Conservation (phyloP, 2,888 invertebrate genomes). For the Agelastica alni region DNA sequence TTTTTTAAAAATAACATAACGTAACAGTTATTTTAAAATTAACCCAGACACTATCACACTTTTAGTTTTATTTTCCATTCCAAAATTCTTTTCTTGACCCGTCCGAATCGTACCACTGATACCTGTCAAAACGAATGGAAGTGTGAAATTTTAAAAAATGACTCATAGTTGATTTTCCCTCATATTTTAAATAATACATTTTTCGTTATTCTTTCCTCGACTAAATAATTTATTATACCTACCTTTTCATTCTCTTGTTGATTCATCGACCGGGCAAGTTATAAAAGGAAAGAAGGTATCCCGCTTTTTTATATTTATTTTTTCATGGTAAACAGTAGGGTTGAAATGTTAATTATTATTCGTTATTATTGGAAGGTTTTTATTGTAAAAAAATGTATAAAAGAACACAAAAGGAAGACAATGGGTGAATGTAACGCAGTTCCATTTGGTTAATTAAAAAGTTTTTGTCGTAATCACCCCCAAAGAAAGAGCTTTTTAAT, state of each 20-base stretch:
- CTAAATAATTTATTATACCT: conserved; percentile 4
- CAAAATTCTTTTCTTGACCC: too few relatives aligned
- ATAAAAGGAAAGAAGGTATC: conserved; percentile 1
- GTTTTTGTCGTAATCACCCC: too few relatives aligned
- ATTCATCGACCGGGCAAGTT: background rate
- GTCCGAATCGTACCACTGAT: background rate
- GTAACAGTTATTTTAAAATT: too few relatives aligned
- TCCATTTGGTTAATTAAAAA: too few relatives aligned
- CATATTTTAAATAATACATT: conserved; percentile 1
- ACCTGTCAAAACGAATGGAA: conserved; percentile 3
- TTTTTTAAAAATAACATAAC: too few relatives aligned
- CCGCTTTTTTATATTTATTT: background rate
- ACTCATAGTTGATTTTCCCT: conserved; percentile 2
- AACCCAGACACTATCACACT: too few relatives aligned
- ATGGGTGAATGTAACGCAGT: too few relatives aligned
- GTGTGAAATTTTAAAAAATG: conserved; percentile 12
- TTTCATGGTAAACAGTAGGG: background rate
- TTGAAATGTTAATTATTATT: conserved; percentile 6
- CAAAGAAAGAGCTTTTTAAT: too few relatives aligned
- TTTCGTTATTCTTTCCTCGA: background rate
- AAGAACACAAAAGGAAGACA: background rate
- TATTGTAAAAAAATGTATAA: background rate
- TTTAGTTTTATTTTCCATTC: too few relatives aligned
- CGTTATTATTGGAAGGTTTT: conserved; percentile 6
- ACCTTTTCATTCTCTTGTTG: conserved; percentile 2